These are phyloP conservation scores for Nesospiza acunhae DNA, from an alignment of 2,113 vertebrate species.

Conservation along the genomic window DNA sequence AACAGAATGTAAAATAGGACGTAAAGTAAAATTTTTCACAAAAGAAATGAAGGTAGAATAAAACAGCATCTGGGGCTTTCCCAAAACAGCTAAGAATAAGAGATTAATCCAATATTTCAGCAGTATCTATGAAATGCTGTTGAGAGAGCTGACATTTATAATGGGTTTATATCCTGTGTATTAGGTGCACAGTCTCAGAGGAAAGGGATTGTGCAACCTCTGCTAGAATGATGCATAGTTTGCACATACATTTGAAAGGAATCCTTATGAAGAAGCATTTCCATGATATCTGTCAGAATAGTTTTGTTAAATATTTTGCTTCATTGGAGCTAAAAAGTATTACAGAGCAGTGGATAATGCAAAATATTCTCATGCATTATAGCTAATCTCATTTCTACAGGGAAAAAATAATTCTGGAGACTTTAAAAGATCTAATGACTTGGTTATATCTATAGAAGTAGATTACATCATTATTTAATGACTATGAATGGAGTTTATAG, in stretches of 20 bases:
- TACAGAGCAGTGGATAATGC: background rate
- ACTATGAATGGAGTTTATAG: background rate
- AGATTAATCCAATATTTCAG: background rate
- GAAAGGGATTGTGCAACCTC: background rate
- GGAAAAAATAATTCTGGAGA: background rate
- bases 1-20: background rate
- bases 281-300: background rate
- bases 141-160: background rate
- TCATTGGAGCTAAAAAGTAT: background rate
- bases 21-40: background rate
- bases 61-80: background rate
- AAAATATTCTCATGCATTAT: background rate
- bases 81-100: background rate
- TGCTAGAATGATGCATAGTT: background rate
- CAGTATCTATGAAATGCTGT: background rate
- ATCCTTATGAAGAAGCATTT: background rate
- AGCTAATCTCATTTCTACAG: background rate
- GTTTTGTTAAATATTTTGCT: background rate
- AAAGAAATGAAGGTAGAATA: background rate
- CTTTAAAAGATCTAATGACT: background rate
- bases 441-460: background rate
- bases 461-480: background rate
- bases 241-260: background rate
- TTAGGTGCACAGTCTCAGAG: background rate
- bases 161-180: background rate